These are phyloP conservation scores for Drosophila orena DNA, from an alignment of 1,140 invertebrate genomes.

Conservation along the genomic window DNA sequence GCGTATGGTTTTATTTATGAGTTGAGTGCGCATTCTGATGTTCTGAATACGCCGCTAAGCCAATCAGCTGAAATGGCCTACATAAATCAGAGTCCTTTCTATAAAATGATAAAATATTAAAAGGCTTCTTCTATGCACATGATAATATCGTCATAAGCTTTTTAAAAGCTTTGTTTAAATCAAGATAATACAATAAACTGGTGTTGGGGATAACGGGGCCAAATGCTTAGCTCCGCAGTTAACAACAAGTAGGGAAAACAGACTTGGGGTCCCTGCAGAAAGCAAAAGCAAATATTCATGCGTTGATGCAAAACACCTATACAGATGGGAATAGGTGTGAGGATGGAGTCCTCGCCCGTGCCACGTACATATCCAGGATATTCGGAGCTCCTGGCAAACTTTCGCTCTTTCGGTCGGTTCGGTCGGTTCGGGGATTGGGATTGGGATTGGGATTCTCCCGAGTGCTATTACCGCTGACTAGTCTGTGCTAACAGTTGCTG, in stretches of 20 bases:
- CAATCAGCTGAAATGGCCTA: constrained; percentile 21
- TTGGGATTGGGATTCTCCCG: constrained; percentile 24
- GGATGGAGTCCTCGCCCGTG: not conserved
- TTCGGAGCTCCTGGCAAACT: not conserved
- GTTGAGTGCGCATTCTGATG: constrained; percentile 35
- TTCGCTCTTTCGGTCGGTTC: too few species aligned
- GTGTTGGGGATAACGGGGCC: not conserved
- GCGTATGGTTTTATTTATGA: constrained; percentile 50
- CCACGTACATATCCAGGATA: not conserved
- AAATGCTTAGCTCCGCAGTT: constrained; percentile 1
- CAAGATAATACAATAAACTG: not conserved
- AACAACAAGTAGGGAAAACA: constrained; percentile 13
- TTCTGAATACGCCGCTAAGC: constrained; percentile 51
- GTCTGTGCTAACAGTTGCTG: constrained; percentile 52
- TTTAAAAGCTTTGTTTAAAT: not conserved
- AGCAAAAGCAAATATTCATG: constrained; percentile 19
- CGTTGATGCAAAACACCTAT: constrained; percentile 12
- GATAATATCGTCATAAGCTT: too few species aligned
- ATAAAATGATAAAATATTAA: too few species aligned
- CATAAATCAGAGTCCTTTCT: too few species aligned
- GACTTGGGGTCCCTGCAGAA: not conserved
- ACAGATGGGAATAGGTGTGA: not conserved
- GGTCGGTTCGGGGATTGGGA: not conserved
- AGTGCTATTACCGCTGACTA: constrained; percentile 38
- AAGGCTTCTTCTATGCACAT: too few species aligned